Evolutionary conservation across 2,797 vertebrate species (phyloP).

Genomic region (Echeneis naucrates): DNA sequence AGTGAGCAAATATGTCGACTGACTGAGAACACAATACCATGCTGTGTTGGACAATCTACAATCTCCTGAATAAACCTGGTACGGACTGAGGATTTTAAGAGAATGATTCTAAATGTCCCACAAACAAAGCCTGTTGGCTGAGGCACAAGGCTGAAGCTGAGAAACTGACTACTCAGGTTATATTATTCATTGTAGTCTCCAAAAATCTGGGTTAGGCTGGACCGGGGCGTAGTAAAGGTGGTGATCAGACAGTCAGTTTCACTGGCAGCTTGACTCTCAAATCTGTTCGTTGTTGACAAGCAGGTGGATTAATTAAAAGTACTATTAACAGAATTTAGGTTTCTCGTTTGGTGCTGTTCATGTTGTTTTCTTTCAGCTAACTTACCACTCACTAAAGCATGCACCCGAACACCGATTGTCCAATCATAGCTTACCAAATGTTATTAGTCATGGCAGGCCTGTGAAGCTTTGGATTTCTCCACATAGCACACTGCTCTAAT

Average conservation of each 20-base stretch:
- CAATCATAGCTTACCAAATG: not conserved
- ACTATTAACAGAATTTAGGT: not conserved
- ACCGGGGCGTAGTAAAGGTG: constrained; percentile 33
- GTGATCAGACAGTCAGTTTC: constrained; percentile 42
- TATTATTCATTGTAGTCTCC: not conserved
- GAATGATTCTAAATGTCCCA: constrained; percentile 47
- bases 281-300: constrained; percentile 11
- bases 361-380: not conserved
- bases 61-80: constrained; percentile 24
- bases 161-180: constrained; percentile 23
- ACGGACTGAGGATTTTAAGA: constrained; percentile 41
- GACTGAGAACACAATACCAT: constrained; percentile 42
- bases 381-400: constrained; percentile 14
- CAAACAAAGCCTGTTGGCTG: constrained; percentile 54
- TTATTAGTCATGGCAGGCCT: not conserved
- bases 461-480: not conserved
- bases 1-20: constrained; percentile 25
- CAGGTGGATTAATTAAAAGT: constrained; percentile 9
- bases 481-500: not conserved
- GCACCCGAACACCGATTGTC: constrained; percentile 1
- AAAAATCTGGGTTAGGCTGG: constrained; percentile 4
- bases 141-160: constrained; percentile 55
- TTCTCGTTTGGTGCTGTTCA: not conserved
- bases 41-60: constrained; percentile 52
- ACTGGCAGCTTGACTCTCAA: constrained; percentile 30